Evolutionary conservation across 2,888 invertebrate species (phyloP).

Genomic region (Torymus tubicola): DNA sequence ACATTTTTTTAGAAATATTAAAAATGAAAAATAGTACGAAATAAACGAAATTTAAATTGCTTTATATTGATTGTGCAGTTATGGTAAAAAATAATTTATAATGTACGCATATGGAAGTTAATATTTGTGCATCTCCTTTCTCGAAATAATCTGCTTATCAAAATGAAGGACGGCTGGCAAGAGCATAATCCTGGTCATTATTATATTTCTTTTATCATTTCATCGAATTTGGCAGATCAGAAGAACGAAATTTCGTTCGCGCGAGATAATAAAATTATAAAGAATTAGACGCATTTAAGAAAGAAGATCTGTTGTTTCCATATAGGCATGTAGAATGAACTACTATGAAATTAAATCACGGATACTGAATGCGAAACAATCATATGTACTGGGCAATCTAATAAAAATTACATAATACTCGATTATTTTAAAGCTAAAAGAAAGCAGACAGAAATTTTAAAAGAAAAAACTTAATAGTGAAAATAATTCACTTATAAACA

Average conservation of each 20-base stretch:
- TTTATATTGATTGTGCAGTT: conserved; percentile 8
- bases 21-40: conserved; percentile 5
- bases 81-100: not conserved
- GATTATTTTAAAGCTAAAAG: conserved; percentile 38
- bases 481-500: conserved; percentile 30
- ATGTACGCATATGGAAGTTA: conserved; percentile 20
- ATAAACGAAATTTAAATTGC: not conserved
- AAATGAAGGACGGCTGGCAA: conserved; percentile 38
- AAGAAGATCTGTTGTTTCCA: conserved; percentile 23
- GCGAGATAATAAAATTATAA: conserved; percentile 3
- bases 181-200: conserved; percentile 45
- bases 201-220: conserved; percentile 49
- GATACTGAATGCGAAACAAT: conserved; percentile 17
- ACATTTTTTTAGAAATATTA: not conserved
- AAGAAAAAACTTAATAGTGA: conserved; percentile 24
- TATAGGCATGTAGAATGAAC: not conserved
- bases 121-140: conserved; percentile 42
- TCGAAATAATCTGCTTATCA: conserved; percentile 26
- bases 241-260: conserved; percentile 36
- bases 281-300: conserved; percentile 32
- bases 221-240: conserved; percentile 54
- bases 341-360: conserved; percentile 7
- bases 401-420: conserved; percentile 51
- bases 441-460: conserved; percentile 27
- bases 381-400: conserved; percentile 39